Base-by-base conservation (phyloP, 2,888 invertebrate species). In the Drosophila antonietae region DNA sequence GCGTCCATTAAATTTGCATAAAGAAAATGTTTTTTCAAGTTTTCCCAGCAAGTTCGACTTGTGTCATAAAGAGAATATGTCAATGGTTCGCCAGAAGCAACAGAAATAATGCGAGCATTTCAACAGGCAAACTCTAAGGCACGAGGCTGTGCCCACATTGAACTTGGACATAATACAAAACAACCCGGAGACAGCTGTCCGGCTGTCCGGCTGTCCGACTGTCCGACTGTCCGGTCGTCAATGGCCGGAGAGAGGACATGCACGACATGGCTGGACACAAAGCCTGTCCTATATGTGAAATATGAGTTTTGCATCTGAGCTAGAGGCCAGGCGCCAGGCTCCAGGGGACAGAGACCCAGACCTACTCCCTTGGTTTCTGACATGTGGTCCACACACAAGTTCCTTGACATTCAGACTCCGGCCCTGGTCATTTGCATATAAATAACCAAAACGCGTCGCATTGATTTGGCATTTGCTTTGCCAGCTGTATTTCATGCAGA, bases 391-490 rank as follows among this genome's bases (percentile, higher is more conserved):
- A 56, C 56, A 66, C 37, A 60, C 37, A 23, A 12, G 28, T 61
- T 46, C 51, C 33, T 53, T 41, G 49, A 31, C 56, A 33, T 31
- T 14, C 18, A 44, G 49, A 39, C 55, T 23, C 20, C 18, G 18
- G 51, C 9, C 14, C 70, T 44, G 71, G 67, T 75, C 77, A 85
- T 85, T 85, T 89, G 77, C 84, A 85, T 85, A 85, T 89, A 85
- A 88, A 85, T 85, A 88, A 83, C 71, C 69, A 62, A 70, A 73
- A 44, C 61, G 44, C 58, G 49, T 57, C 20, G 62, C 78, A 84
- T 84, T 88, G 83, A 89, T 84, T 84, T 68, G 61, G 63, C 63
- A 75, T 85, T 85, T 73, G 86, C 63, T 85, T 85, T 73, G 86
- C 63, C 80, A 80, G 57, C 69, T 57, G 52, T 61, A 73, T 58